Percentiles rank a stretch among this genome's conserved stretches.
Evolutionary conservation across 2,113 vertebrate species (phyloP).

Genomic region (Muntiacus muntjak): DNA sequence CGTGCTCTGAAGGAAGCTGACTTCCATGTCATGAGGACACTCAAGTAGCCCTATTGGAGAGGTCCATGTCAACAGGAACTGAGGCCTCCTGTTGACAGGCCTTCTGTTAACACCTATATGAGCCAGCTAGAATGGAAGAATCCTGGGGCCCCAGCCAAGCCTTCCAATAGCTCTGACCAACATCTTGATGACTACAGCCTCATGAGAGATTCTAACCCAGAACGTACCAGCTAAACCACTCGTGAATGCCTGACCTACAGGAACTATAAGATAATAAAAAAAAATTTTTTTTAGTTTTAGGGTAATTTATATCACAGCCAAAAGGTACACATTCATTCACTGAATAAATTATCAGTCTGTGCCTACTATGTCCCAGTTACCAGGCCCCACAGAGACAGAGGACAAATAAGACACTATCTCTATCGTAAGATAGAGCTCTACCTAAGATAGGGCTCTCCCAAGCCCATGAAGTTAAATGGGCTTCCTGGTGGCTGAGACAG

Average conservation of each 20-base stretch:
- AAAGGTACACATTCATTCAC: neutral
- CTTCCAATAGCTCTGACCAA: neutral
- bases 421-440: neutral
- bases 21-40: neutral
- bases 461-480: neutral
- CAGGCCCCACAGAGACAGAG: neutral
- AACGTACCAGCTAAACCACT: neutral
- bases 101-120: neutral
- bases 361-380: neutral
- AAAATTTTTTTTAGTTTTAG: neutral
- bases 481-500: too few species aligned
- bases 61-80: neutral
- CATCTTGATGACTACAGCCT: neutral
- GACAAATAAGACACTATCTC: neutral
- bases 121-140: neutral
- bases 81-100: neutral
- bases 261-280: neutral
- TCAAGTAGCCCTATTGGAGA: neutral
- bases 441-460: neutral
- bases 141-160: neutral
- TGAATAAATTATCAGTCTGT: neutral
- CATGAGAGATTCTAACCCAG: neutral
- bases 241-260: neutral
- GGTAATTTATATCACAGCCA: neutral
- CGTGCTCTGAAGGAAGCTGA: neutral